Base-by-base conservation (phyloP, 30 jellyfish, hydroid and myxozoan genomes). In the Catostylus mosaicus region DNA sequence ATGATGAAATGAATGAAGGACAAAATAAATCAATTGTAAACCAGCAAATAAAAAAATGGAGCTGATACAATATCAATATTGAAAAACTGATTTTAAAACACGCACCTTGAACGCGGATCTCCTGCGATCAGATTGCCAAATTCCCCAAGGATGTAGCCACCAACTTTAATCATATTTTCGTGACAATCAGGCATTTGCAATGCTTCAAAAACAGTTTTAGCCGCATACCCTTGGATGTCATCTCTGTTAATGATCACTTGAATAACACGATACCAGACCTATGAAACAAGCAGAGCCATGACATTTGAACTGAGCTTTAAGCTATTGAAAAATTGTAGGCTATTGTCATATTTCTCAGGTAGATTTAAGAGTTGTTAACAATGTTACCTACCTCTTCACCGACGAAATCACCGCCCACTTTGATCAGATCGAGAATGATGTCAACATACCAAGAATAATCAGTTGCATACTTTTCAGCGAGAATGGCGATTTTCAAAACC, bases 191-290 rank as follows among this genome's bases (percentile, higher is more conserved):
- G 97, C 51, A 97, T 75, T 71, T 92, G 98, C 72, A 92, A 46
- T 0, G 98, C 97, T 68, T 92, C 98, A 69, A 92, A 92, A 7
- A 92, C 98, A 20, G 98, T 92, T 52, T 92, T 92, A 8, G 98
- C 98, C 0, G 98, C 96, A 80, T 92, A 92, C 5, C 98, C 98
- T 86, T 92, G 98, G 61, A 92, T 92, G 80, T 92, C 98, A 75
- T 92, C 98, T 27, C 98, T 89, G 78, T 92, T 92, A 67, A 92
- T 92, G 71, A 92, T 92, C 16, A 92, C 98, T 82, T 92, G 98
- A 67, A 92, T 92, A 29, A 92, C 98, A 27, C 98, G 98, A 61
- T 92, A 92, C 98, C 98, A 92, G 29, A 92, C 98, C 97, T 90
- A 30, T 14, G n/a, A 32, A 56, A 38, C 14, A 33, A 3, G n/a